These are phyloP conservation scores for Neopelma chrysocephalum DNA, from an alignment of 2,797 vertebrate species.

Conservation along the genomic window DNA sequence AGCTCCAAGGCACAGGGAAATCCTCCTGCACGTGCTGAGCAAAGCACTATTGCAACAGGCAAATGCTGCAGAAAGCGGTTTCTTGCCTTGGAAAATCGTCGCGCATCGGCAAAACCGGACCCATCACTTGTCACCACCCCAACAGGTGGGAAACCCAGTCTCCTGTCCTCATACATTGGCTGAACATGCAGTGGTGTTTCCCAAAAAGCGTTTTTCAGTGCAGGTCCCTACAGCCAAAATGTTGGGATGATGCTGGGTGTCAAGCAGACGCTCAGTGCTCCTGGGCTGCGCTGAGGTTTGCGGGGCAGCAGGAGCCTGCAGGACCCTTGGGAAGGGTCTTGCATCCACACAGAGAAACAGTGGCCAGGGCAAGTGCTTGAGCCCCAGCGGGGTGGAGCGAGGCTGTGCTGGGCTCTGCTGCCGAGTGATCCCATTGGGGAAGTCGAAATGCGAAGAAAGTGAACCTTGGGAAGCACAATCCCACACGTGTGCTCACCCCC, in stretches of 20 bases:
- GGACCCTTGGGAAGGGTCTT: neutral
- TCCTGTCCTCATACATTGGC: accelerated
- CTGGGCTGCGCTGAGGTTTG: accelerated
- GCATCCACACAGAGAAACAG: accelerated
- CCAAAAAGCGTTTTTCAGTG: accelerated
- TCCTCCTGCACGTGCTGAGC: conserved; percentile 19
- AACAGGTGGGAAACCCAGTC: accelerated
- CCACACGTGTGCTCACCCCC: accelerated
- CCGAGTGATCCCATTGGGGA: neutral
- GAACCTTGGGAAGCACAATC: neutral
- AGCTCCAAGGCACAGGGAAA: neutral
- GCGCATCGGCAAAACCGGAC: accelerated
- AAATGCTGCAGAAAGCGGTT: accelerated
- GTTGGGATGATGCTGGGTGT: accelerated
- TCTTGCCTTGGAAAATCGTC: accelerated
- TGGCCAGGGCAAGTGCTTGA: accelerated
- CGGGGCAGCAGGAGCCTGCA: neutral
- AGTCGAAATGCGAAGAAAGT: neutral
- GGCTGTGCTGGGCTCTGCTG: neutral
- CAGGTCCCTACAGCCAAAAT: accelerated
- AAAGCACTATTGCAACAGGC: neutral
- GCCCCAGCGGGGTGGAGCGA: accelerated
- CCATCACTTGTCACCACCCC: accelerated
- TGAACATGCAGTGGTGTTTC: accelerated
- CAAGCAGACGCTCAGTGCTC: accelerated